Base-by-base conservation (phyloP, 1,140 invertebrate species). In the Ips nitidus region DNA sequence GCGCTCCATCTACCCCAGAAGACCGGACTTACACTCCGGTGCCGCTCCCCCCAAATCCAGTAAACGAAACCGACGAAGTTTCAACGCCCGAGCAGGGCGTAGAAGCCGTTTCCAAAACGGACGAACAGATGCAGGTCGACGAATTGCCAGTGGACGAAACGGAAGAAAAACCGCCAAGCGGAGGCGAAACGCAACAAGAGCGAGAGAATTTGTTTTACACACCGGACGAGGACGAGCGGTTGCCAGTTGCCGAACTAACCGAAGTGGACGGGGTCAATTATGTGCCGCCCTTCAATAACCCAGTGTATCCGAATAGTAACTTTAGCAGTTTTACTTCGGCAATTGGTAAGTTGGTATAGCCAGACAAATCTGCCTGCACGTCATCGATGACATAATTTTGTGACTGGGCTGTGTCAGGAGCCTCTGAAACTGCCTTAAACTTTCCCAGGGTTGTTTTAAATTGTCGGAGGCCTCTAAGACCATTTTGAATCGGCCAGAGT, bases 211-310 rank as follows among this genome's bases (percentile, higher is more conserved):
- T 77, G 69, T 79, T 75, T 73, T 80, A 79, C 53, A 79, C 76
- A 1, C 79, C 79, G 0, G 79, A 81, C 47, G 78, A 79, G 56
- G 78, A 76, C 22, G 67, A 69, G 8, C n/a, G 39, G 39, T 72
- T 74, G 47, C 42, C 39, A 6, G 61, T 40, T 43, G 50, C 41
- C 40, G 45, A 52, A 41, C 42, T 67, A 61, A 66, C 66, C 22
- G 71, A 71, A 38, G 47, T 70, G 41, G 72, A 73, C 71, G 43
- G 56, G 6, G 66, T 76, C 36, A 77, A 68, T 62, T 81, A 79
- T 67, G 79, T 81, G 40, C 79, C 80, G 8, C 78, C 80, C 5
- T 81, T 81, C 70, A 80, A 81, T 70, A 81, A 81, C 72, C 80
- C 80, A 39, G 66, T 81, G 1, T 81, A 81, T 75, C 79, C 80